Conservation (phyloP, 2,113 vertebrate species). For the Zeus faber region DNA sequence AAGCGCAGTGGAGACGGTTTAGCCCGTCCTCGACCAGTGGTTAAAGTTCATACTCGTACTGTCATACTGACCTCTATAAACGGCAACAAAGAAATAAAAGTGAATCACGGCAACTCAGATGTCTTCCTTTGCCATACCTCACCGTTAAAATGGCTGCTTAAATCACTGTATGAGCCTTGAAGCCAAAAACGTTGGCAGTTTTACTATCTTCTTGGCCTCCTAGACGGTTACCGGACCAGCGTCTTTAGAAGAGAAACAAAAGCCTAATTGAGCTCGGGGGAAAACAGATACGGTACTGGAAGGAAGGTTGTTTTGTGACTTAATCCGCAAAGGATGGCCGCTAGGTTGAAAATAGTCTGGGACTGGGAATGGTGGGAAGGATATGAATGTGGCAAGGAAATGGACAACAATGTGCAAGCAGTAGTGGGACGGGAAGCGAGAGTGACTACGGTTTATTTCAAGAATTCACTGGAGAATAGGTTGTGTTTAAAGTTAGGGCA, state of each 20-base stretch:
- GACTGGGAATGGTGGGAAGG: conserved; percentile 53
- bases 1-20: too few species aligned
- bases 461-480: conserved; percentile 34
- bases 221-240: conserved; percentile 1
- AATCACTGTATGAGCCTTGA: too few species aligned
- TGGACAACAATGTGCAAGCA: conserved; percentile 46
- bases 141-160: too few species aligned
- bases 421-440: conserved; percentile 42
- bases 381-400: conserved; percentile 55
- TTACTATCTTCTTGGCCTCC: too few species aligned
- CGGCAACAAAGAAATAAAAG: too few species aligned
- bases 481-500: conserved; percentile 34
- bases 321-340: conserved; percentile 44
- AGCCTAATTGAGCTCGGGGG: conserved; percentile 26
- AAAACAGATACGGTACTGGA: conserved; percentile 31
- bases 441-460: conserved; percentile 51
- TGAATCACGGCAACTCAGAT: too few species aligned
- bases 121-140: too few species aligned
- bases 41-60: too few species aligned
- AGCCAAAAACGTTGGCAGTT: too few species aligned
- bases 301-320: conserved; percentile 47
- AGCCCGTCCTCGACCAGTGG: too few species aligned
- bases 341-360: conserved; percentile 43
- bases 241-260: conserved; percentile 16
- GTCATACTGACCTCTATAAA: too few species aligned